These are phyloP conservation scores for Eudasyphora cyanicolor DNA, from an alignment of 2,888 invertebrate species.

Conservation along the genomic window DNA sequence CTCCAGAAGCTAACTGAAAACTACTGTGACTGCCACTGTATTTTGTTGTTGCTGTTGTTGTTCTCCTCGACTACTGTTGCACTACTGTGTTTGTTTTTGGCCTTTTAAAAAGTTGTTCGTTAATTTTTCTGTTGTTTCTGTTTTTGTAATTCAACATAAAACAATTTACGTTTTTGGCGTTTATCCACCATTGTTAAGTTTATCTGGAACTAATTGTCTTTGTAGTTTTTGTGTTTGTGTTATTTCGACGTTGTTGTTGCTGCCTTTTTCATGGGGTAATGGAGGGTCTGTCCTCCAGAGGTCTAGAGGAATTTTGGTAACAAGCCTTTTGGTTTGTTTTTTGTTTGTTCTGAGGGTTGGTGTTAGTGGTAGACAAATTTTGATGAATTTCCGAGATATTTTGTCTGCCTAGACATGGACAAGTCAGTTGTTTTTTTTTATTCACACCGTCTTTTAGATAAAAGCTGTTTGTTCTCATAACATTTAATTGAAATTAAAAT, in stretches of 20 bases:
- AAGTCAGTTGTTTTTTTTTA: not conserved
- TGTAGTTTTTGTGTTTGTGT: conserved; percentile 20
- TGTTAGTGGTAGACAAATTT: not conserved
- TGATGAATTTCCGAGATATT: conserved; percentile 13
- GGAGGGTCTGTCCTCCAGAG: conserved; percentile 18
- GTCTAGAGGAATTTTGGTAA: conserved; percentile 49
- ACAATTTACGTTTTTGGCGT: conserved; percentile 52
- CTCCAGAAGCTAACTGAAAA: not conserved
- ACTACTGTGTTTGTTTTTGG: conserved; percentile 17
- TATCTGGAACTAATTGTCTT: conserved; percentile 48
- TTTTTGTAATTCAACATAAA: conserved; percentile 53
- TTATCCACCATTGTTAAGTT: conserved; percentile 45
- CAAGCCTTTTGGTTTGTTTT: too few species aligned
- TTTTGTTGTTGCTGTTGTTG: too few species aligned
- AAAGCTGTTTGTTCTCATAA: not conserved
- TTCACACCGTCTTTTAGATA: too few species aligned
- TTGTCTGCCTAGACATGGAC: not conserved
- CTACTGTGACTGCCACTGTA: not conserved
- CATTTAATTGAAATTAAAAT: conserved; percentile 5
- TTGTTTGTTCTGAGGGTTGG: conserved; percentile 38
- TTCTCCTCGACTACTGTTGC: conserved; percentile 15
- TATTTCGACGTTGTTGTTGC: not conserved
- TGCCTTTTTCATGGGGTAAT: not conserved
- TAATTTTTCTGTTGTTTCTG: not conserved
- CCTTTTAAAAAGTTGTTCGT: not conserved